Base-by-base conservation (phyloP, 2,797 vertebrate species). In the Sparidentex hasta region DNA sequence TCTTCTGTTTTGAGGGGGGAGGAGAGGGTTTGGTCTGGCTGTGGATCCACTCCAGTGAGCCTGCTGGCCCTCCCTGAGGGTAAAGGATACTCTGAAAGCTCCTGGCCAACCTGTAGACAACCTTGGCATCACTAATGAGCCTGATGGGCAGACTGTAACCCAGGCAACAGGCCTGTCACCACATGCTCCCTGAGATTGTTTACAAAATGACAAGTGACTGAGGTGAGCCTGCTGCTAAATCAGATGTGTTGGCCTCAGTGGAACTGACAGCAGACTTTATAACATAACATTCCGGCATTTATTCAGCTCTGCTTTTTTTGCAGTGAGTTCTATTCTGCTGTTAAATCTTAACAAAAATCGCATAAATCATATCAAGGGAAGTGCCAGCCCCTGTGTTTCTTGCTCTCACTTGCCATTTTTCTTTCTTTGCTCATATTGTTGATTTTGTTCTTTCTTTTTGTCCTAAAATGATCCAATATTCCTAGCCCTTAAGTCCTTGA, bases 91-190 rank as follows among this genome's bases (percentile, higher is more conserved):
- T 84, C 82, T 83, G 78, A 90, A 91, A 89, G 87, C 86, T 92
- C 83, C 87, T 83, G 87, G 83, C 83, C 81, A 90, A 84, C 86
- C 81, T 85, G 86, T 90, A 80, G 86, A 96, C 93, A 93, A 87
- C 81, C 51, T 82, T 80, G 78, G 93, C 94, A 95, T 94, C 74
- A 77, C 77, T 94, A 93, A 95, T 94, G 82, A 94, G 90, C 62
- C 81, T 81, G 74, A 64, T 77, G 86, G 76, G 68, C 79, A 90
- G 90, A 83, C 93, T 86, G 94, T 95, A 94, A 92, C 95, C 94
- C 69, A 80, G 95, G 94, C 91, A 95, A 95, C 94, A 87, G 81
- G 81, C 86, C 80, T 66, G 76, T 80, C 65, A 82, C 85, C 83
- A 63, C 80, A 82, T 91, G 78, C 82, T 92, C 78, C 78, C 74